A percentile compares a stretch with the other conserved stretches of the same genome.
Evolutionary conservation across 2,113 vertebrate species (phyloP).

Genomic region (Chloroceryle aenea): DNA sequence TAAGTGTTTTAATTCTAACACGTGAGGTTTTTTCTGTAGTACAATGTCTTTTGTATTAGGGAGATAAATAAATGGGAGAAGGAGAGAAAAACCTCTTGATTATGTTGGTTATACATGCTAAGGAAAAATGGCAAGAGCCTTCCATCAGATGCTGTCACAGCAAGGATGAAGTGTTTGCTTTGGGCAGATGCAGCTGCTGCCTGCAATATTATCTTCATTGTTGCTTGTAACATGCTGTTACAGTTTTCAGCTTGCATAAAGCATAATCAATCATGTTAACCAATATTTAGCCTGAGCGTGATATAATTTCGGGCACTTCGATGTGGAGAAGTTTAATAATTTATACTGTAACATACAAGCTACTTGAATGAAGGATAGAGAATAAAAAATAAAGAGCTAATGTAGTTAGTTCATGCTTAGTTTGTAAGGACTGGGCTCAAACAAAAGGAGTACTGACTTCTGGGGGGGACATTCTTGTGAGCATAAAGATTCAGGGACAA

Average conservation of each 20-base stretch:
- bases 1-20: background rate
- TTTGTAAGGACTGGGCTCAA: background rate
- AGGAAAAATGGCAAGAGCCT: background rate
- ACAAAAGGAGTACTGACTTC: background rate
- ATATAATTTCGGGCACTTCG: background rate
- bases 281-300: background rate
- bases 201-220: conserved; percentile 17
- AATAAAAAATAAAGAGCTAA: background rate
- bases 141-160: background rate
- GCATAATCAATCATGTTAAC: conserved; percentile 2
- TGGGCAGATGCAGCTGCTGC: background rate
- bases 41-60: background rate
- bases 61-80: background rate
- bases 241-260: conserved; percentile 5
- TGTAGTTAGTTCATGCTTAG: background rate
- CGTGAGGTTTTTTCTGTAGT: background rate
- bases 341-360: background rate
- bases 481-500: background rate
- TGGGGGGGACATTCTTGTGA: background rate
- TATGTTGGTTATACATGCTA: background rate
- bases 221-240: background rate
- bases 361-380: background rate
- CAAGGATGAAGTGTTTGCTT: background rate
- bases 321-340: background rate
- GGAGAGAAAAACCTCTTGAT: background rate